A percentile compares a stretch with the other conserved stretches of the same genome.
phyloP scores from a whole-genome alignment of 2,797 vertebrate species.

The Gambelia wislizenii region DNA sequence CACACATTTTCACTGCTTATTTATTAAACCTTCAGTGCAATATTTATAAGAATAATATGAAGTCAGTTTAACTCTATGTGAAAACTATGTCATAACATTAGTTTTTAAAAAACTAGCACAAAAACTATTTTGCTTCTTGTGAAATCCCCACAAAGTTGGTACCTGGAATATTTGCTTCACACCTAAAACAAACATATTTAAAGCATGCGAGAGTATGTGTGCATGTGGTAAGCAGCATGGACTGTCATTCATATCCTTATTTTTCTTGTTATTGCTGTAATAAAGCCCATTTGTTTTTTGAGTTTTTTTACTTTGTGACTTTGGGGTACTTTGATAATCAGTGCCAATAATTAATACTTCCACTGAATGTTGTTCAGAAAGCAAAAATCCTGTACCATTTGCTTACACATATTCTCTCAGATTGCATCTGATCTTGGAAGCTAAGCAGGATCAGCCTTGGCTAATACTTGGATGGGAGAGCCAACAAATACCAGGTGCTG shows the following conservation, averaged over 20 bases:
- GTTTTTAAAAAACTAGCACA: constrained; percentile 21
- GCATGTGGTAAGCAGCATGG: constrained; percentile 21
- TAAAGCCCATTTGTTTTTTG: constrained; percentile 37
- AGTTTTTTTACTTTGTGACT: constrained; percentile 36
- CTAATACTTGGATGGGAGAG: too few relatives aligned
- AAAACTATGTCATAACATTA: constrained; percentile 23
- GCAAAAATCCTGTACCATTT: background rate
- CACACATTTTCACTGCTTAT: constrained; percentile 41
- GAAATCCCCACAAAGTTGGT: constrained; percentile 41
- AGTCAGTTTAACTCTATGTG: constrained; percentile 21
- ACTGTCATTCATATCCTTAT: constrained; percentile 18
- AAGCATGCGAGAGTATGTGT: background rate
- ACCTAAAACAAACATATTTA: constrained; percentile 36
- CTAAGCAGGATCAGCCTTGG: too few relatives aligned
- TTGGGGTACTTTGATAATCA: constrained; percentile 19
- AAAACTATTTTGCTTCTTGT: constrained; percentile 50
- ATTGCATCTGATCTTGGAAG: too few relatives aligned
- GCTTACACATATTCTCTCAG: too few relatives aligned
- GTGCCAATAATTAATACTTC: constrained; percentile 25
- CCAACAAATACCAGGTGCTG: too few relatives aligned
- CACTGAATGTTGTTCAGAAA: constrained; percentile 14
- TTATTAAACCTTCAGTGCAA: background rate
- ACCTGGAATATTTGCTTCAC: constrained; percentile 51
- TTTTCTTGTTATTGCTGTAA: constrained; percentile 56
- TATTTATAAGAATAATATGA: constrained; percentile 32